Evolutionary conservation across 1,140 invertebrate genomes (phyloP).

Genomic region (Drosophila rufa): DNA sequence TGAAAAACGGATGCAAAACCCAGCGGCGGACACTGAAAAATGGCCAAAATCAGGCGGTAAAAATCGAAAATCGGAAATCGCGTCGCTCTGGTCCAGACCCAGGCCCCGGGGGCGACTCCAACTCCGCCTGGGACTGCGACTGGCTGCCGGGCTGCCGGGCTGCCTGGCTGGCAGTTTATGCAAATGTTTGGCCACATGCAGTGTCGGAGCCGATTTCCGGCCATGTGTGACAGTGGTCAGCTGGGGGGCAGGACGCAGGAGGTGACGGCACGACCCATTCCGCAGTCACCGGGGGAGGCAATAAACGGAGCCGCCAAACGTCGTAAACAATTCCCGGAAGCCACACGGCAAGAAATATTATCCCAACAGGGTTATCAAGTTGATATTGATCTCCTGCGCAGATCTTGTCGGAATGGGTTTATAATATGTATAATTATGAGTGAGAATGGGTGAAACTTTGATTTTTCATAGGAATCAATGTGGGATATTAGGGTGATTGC

Average conservation of each 20-base stretch:
- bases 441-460: no score
- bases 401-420: not conserved
- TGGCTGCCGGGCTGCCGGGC: constrained; percentile 12
- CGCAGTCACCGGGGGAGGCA: constrained; percentile 44
- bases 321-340: constrained; percentile 45
- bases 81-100: constrained; percentile 5
- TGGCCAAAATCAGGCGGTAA: constrained; percentile 79
- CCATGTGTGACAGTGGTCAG: constrained; percentile 61
- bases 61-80: constrained; percentile 73
- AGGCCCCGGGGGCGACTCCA: constrained; percentile 6
- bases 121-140: not conserved
- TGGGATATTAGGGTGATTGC: no score
- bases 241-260: not conserved
- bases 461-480: no score
- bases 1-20: constrained; percentile 37
- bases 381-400: not conserved
- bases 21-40: constrained; percentile 74
- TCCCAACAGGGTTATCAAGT: not conserved
- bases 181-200: constrained; percentile 81
- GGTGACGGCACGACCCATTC: not conserved
- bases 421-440: no score
- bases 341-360: constrained; percentile 13
- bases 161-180: constrained; percentile 70
- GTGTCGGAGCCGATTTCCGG: constrained; percentile 76
- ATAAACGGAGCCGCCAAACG: constrained; percentile 64